phyloP scores from a whole-genome alignment of 2,888 invertebrate species.

The Callyntrura guangdongensis region DNA sequence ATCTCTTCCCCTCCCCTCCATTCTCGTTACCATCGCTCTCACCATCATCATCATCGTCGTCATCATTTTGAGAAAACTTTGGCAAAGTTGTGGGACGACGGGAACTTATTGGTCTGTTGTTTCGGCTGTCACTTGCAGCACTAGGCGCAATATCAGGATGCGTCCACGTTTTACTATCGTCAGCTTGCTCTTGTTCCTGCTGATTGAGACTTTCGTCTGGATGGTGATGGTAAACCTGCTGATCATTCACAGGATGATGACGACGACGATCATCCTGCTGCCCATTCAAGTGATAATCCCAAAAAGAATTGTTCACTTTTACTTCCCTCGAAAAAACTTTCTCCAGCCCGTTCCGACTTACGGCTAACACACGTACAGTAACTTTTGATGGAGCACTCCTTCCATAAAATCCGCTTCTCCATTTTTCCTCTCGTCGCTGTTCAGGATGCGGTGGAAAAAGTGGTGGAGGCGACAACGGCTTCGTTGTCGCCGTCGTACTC shows the following conservation, averaged over 20 bases:
- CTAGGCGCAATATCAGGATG: neutral
- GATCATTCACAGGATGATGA: neutral
- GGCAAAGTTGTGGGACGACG: neutral
- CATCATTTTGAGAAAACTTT: conserved; percentile 61
- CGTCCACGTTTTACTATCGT: conserved; percentile 27
- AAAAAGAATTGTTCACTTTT: conserved; percentile 70
- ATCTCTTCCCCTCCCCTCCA: conserved; percentile 5
- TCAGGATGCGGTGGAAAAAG: neutral
- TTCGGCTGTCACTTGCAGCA: conserved; percentile 50
- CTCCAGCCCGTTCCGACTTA: conserved; percentile 67
- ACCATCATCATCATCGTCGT: neutral
- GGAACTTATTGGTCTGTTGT: conserved; percentile 37
- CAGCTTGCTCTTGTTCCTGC: neutral
- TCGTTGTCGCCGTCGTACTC: conserved; percentile 41
- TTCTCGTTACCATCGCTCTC: too few species aligned
- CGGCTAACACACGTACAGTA: conserved; percentile 74
- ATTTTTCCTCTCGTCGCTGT: neutral
- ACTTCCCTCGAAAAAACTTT: conserved; percentile 76
- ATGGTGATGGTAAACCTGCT: conserved; percentile 47
- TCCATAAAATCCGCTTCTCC: neutral
- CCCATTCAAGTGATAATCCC: conserved; percentile 57
- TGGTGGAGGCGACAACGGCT: conserved; percentile 22
- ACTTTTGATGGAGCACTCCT: conserved; percentile 71
- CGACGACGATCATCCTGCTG: too few species aligned
- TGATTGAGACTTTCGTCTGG: conserved; percentile 51